Evolutionary conservation across 2,888 invertebrate genomes (phyloP), one percentile per base, ranked within the genome.

Genomic region (Drosophila birchii): DNA sequence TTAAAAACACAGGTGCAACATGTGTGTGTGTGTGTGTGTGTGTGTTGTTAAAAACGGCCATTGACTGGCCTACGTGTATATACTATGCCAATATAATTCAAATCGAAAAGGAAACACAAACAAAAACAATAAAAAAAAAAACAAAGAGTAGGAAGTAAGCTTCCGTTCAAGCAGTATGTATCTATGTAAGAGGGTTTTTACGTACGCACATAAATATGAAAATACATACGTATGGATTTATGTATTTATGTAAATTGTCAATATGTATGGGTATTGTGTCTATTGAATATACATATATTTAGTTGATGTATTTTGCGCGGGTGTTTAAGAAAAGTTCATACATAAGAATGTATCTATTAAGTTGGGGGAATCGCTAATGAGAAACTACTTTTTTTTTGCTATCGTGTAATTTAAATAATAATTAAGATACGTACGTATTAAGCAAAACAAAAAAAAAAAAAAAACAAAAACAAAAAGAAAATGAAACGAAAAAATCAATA

Each of bases 171-270:
- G 49, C 18, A 51, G 34, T 51, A 51, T 51, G 20, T 51, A 34
- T 20, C 20, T 34, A 51, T 34, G 34, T 51, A 18, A 20, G 49
- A 18, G 20, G 34, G 34, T 34, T 51, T 51, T 20, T 34, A 20
- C 51, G 34, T 51, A 51, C 51, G 34, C 51, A 51, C 51, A 51
- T 51, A 34, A 34, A 32, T 12, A 20, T 32, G 29, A 32, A 47
- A 57, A 32, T 57, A 47, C 49, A 57, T 20, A 57, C 32, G 18
- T 32, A 32, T 51, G 49, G 32, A 51, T 20, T 51, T 51, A 51
- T 51, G 34, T 51, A 51, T 51, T 34, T 51, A 51, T 51, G 41
- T 56, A 61, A 51, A 59, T 59, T 59, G 58, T 51, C 49, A 26
- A 51, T 26, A 38, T 49, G 18, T 23, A 67, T 53, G 49, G 49